Evolutionary conservation across 1,140 invertebrate species (phyloP).

Genomic region (Scaptomyza hsui): DNA sequence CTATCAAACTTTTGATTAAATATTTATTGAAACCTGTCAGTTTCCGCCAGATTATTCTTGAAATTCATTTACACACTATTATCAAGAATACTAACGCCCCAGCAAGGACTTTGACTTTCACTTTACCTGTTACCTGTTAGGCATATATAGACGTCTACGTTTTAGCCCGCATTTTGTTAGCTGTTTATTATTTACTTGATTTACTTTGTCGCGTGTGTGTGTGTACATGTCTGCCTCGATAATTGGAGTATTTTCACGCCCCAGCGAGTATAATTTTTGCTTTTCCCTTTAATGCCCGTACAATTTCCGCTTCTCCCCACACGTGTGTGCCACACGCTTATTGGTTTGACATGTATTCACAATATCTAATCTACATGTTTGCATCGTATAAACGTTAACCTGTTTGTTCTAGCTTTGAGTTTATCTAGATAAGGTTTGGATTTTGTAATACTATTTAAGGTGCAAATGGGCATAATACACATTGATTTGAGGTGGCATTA

Average conservation of each 20-base stretch:
- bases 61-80: background rate
- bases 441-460: background rate
- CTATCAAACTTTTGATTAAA: background rate
- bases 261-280: conserved; percentile 56
- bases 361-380: conserved; percentile 38
- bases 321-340: conserved; percentile 22
- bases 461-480: background rate
- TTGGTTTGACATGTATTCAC: conserved; percentile 60
- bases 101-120: background rate
- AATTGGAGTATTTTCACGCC: conserved; percentile 54
- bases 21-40: background rate
- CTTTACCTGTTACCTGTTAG: background rate
- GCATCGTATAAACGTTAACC: conserved; percentile 33
- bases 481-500: background rate
- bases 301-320: background rate
- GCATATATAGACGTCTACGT: background rate
- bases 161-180: conserved; percentile 17
- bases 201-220: conserved; percentile 19
- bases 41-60: background rate
- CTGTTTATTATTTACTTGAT: conserved; percentile 46
- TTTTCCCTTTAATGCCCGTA: conserved; percentile 10
- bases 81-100: background rate
- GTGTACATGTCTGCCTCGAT: conserved; percentile 15
- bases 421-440: conserved; percentile 22
- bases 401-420: background rate